Evolutionary conservation across 2,888 invertebrate genomes (phyloP), one percentile per base, ranked within the genome.

Genomic region (Harpalus rufipes): DNA sequence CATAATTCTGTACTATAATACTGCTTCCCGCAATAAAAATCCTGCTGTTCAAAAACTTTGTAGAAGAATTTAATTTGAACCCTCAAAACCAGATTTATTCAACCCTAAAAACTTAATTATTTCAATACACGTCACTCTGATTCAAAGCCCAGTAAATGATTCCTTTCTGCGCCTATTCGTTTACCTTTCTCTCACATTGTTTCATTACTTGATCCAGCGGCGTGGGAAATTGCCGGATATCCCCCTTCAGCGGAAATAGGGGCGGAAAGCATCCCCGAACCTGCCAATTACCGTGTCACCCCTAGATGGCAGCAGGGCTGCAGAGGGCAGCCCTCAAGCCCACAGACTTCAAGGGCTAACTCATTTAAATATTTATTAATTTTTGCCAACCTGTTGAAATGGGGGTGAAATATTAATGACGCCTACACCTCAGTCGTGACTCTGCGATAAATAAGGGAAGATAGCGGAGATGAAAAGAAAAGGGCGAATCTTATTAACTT

Each of bases 301-400:
- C 32, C 68, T 12, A 18, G 21, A 68, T 32, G 68, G 32, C 32
- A 32, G 32, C 12, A 63, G 25, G 63, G 32, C 32, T 63, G 21
- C 21, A n/a, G 10, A 10, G 21, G 68, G 10, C 68, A 39, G 10
- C 68, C 68, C 68, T 25, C 12, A 18, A 25, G 12, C 25, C 32
- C 39, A 7, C 68, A 68, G 18, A 10, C 74, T 44, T 44, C 44
- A 74, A 51, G 44, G 74, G 44, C 51, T 44, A 56, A 56, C 56
- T 18, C 74, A 74, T 74, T 74, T 74, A 74, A 74, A 74, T 74
- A 74, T 74, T 74, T 74, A 74, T 74, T 74, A 74, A 74, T 74
- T 74, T 74, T 74, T 74, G 74, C 51, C 74, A 74, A 74, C 74
- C 74, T 74, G 74, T 74, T 74, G 74, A 74, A 18, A 8, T 51